These are phyloP conservation scores for Hypocryptadius cinnamomeus DNA, from an alignment of 2,113 vertebrate species.

Conservation along the genomic window DNA sequence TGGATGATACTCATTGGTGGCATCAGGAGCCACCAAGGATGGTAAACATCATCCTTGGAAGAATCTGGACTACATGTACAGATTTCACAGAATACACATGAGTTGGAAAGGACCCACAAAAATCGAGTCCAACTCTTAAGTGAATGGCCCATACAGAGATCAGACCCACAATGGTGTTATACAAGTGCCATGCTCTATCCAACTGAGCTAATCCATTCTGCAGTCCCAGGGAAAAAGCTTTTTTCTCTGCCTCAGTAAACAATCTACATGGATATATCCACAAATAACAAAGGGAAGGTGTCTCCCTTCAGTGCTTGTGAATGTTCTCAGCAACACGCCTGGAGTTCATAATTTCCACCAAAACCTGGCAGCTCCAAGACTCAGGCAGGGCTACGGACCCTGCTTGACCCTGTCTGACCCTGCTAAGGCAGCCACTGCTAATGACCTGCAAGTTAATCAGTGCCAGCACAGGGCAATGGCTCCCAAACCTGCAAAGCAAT, in stretches of 20 bases:
- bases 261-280: background rate
- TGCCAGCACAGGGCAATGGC: accelerated
- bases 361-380: background rate
- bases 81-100: background rate
- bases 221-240: background rate
- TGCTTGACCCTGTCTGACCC: background rate
- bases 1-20: background rate
- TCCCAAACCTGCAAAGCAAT: background rate
- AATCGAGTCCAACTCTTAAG: background rate
- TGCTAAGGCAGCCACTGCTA: background rate
- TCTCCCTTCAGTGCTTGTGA: background rate
- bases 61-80: accelerated
- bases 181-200: too few species aligned
- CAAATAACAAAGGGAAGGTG: background rate
- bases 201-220: background rate
- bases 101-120: background rate
- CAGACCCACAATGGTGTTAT: background rate
- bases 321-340: background rate
- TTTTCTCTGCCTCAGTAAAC: background rate
- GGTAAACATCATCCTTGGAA: background rate
- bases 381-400: background rate
- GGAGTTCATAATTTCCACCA: background rate
- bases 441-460: background rate
- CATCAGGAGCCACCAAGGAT: accelerated
- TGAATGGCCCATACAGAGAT: background rate